A percentile compares a stretch with the other conserved stretches of the same genome.
Conservation (phyloP, 2,113 vertebrate species). For the Alethe castanea region DNA sequence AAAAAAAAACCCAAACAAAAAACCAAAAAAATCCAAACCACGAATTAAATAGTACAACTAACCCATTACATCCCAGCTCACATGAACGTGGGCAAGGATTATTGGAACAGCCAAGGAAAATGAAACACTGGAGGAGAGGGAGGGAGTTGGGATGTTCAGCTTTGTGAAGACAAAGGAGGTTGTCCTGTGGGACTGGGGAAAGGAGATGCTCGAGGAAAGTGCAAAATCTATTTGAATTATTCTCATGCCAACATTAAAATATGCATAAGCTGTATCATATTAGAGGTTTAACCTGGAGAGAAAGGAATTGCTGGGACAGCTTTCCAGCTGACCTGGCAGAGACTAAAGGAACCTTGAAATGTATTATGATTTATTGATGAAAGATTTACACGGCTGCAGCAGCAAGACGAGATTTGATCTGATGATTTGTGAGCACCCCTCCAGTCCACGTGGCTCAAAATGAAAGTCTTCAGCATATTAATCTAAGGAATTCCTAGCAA, state of each 20-base stretch:
- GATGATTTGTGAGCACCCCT: background rate
- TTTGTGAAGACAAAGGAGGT: background rate
- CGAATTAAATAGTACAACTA: too few relatives aligned
- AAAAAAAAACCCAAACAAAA: too few relatives aligned
- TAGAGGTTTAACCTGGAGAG: background rate
- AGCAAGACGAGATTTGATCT: background rate
- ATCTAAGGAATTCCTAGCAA: background rate
- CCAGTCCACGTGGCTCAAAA: background rate
- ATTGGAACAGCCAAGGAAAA: background rate
- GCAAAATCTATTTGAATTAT: background rate
- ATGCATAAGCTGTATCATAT: background rate
- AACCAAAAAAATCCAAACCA: too few relatives aligned
- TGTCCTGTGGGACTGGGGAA: background rate
- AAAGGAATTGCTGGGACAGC: constrained; percentile 27
- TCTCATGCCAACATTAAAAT: background rate
- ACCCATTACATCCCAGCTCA: too few relatives aligned
- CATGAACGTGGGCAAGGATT: background rate
- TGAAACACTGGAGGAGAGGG: rapidly evolving
- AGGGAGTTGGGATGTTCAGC: background rate
- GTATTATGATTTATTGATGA: background rate
- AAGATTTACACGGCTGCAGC: background rate
- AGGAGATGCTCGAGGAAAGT: background rate
- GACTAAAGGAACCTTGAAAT: background rate
- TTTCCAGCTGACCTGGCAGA: constrained; percentile 23
- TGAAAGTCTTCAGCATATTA: background rate